These are phyloP conservation scores for Oncorhynchus clarkii DNA, from an alignment of 2,113 vertebrate genomes.

Conservation along the genomic window DNA sequence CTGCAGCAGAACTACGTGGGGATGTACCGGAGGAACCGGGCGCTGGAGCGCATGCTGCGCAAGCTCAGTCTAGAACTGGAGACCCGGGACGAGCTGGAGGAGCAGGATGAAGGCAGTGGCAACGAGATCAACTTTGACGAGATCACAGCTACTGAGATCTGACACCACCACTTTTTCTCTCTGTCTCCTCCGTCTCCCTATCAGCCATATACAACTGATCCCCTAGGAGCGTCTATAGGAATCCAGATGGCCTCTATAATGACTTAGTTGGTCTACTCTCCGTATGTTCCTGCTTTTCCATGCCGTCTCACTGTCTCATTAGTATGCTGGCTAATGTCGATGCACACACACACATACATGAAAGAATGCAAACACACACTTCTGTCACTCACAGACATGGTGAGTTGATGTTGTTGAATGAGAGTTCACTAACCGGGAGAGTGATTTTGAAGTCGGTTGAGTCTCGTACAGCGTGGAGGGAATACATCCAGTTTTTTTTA, in stretches of 20 bases:
- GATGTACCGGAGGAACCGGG: slow-evolving; percentile 92
- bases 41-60: slow-evolving; percentile 87
- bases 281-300: slow-evolving; percentile 32
- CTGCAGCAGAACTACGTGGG: slow-evolving; percentile 97
- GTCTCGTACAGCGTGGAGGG: background rate
- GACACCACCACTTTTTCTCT: slow-evolving; percentile 27
- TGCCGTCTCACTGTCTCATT: slow-evolving; percentile 27
- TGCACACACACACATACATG: slow-evolving; percentile 8
- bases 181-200: background rate
- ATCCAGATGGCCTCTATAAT: background rate
- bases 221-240: slow-evolving; percentile 27
- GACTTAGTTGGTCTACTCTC: slow-evolving; percentile 26
- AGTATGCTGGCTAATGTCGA: slow-evolving; percentile 20
- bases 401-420: slow-evolving; percentile 18
- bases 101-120: slow-evolving; percentile 72
- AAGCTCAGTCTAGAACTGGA: slow-evolving; percentile 88
- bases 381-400: background rate
- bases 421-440: background rate
- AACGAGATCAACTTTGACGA: slow-evolving; percentile 86
- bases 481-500: background rate
- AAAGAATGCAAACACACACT: no score
- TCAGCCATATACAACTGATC: slow-evolving; percentile 13
- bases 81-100: slow-evolving; percentile 81
- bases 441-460: background rate
- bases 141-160: slow-evolving; percentile 86